A percentile compares a stretch with the other conserved stretches of the same genome.
Evolutionary conservation across 1,140 invertebrate genomes (phyloP).

Genomic region (Sinella curviseta): DNA sequence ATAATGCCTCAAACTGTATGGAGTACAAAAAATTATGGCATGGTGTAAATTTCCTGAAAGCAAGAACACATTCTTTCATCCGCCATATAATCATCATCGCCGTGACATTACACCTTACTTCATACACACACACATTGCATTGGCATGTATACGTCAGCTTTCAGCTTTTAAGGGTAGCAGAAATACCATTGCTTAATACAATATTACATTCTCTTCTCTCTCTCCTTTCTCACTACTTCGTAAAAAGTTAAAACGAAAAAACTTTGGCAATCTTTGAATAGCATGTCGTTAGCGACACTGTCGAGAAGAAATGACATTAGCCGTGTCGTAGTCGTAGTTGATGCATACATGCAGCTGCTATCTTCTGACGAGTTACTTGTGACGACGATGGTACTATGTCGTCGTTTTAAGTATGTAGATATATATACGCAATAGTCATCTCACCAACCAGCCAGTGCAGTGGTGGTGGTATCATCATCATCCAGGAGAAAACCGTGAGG

Average conservation of each 20-base stretch:
- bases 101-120: too few relatives aligned
- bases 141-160: too few relatives aligned
- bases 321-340: background rate
- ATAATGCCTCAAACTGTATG: background rate
- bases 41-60: background rate
- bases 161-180: too few relatives aligned
- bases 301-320: background rate
- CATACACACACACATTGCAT: background rate
- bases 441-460: too few relatives aligned
- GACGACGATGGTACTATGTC: too few relatives aligned
- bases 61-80: background rate
- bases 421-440: background rate
- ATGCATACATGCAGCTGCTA: background rate
- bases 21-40: background rate
- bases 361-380: background rate
- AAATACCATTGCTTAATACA: background rate
- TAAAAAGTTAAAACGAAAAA: constrained; percentile 9
- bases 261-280: constrained; percentile 9
- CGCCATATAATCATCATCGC: background rate
- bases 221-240: background rate
- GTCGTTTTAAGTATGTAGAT: too few relatives aligned
- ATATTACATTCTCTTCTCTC: background rate
- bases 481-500: background rate
- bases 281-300: constrained; percentile 9
- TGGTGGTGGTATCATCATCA: too few relatives aligned